These are phyloP conservation scores for Acrossocheilus wenchowensis DNA, from an alignment of 2,797 vertebrate genomes.

Conservation along the genomic window DNA sequence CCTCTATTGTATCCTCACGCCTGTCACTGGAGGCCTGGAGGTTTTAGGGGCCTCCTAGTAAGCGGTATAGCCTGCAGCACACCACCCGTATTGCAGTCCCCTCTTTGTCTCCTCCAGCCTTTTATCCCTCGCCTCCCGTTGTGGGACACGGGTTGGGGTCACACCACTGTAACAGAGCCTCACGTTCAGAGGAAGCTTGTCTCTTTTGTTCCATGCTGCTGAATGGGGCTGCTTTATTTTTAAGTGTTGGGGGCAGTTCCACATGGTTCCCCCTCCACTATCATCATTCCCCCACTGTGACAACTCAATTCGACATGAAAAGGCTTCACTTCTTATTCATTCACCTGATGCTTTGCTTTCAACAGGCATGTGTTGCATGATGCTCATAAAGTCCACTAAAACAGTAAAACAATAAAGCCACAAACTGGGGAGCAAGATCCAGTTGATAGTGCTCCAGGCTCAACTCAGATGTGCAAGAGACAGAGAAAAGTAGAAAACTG, in stretches of 20 bases:
- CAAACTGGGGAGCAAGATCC: neutral
- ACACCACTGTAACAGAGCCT: constrained; percentile 43
- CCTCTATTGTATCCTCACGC: constrained; percentile 65
- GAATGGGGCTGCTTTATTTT: constrained; percentile 45
- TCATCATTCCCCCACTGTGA: constrained; percentile 30
- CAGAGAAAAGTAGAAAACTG: constrained; percentile 12
- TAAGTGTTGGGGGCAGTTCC: constrained; percentile 40
- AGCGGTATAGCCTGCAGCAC: constrained; percentile 31
- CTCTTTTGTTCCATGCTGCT: constrained; percentile 51
- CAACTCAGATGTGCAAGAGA: neutral
- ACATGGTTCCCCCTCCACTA: neutral
- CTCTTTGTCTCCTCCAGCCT: constrained; percentile 52
- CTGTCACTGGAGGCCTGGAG: constrained; percentile 67
- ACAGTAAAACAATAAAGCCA: neutral
- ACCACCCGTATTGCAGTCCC: constrained; percentile 6
- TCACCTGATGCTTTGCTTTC: constrained; percentile 49
- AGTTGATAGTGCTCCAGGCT: neutral
- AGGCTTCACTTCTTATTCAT: constrained; percentile 41
- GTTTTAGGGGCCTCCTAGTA: constrained; percentile 38
- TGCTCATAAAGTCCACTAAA: constrained; percentile 12
- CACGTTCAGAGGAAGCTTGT: constrained; percentile 45
- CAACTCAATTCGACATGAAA: constrained; percentile 22
- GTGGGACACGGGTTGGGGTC: constrained; percentile 38
- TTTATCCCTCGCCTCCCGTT: constrained; percentile 44
- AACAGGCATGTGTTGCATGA: constrained; percentile 25